Conservation (phyloP, 2,888 invertebrate species). For the Oegoconia quadripuncta region DNA sequence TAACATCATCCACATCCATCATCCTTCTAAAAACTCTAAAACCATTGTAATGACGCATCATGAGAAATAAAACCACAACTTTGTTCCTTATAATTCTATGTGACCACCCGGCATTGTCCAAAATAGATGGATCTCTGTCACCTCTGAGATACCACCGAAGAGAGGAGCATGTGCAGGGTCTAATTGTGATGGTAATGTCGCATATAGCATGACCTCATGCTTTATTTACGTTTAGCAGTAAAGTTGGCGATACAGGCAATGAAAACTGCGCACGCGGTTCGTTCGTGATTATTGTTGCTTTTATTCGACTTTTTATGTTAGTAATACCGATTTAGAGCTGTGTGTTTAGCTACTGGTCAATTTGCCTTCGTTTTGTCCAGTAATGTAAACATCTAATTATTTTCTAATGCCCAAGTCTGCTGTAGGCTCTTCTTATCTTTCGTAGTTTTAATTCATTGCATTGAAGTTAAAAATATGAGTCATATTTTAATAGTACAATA, state of each 20-base stretch:
- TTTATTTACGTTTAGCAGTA: conserved; percentile 29
- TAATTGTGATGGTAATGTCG: too few relatives aligned
- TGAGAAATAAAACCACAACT: conserved; percentile 11
- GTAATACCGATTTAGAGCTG: too few relatives aligned
- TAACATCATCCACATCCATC: neutral
- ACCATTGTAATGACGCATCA: conserved; percentile 8
- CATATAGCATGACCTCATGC: conserved; percentile 33
- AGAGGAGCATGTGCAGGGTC: too few relatives aligned
- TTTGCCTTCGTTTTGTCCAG: too few relatives aligned
- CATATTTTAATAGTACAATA: too few relatives aligned
- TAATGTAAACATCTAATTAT: too few relatives aligned
- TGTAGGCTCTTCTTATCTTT: too few relatives aligned
- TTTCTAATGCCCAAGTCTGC: too few relatives aligned
- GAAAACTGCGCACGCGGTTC: conserved; percentile 13
- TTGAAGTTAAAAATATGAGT: too few relatives aligned
- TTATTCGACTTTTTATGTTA: conserved; percentile 17
- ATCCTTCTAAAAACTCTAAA: neutral
- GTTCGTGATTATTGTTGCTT: conserved; percentile 20
- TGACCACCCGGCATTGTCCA: conserved; percentile 1
- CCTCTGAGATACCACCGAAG: too few relatives aligned
- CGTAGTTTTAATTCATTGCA: too few relatives aligned
- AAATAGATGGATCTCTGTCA: neutral
- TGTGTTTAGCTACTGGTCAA: too few relatives aligned
- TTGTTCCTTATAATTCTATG: conserved; percentile 13
- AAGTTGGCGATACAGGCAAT: conserved; percentile 19